Evolutionary conservation across 2,113 vertebrate genomes (phyloP), one percentile per base, ranked within the genome.

Genomic region (Verasper variegatus): DNA sequence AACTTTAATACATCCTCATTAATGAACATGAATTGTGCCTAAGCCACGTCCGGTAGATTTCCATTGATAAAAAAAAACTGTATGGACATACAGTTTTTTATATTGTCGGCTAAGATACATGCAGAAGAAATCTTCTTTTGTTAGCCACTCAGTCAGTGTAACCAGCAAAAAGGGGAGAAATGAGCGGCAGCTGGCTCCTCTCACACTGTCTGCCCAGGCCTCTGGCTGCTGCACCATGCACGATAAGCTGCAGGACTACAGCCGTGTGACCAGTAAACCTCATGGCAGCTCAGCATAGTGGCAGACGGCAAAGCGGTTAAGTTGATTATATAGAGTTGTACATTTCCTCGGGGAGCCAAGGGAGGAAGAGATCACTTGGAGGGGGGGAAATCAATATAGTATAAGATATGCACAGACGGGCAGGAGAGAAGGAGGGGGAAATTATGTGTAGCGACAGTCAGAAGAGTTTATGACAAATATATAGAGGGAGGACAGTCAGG

Each of bases 281-380:
- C 78, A 77, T 64, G 79, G 80, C 87, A 71, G 81, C 68, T 79
- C 37, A 15, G 52, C 69, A 0, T 5, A 14, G 75, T 51, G 87
- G 84, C 87, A 86, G 88, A 88, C 76, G 76, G 82, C 76, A 74
- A 68, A 85, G 80, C 58, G 31, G 45, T 84, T 91, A 88, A 83
- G 76, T 86, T 88, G 84, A 91, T 92, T 91, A 88, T 79, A 83
- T 82, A 67, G 85, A 89, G 85, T 81, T 83, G 80, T 75, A 68
- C 80, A 68, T 88, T 88, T 84, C 83, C 82, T 85, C 18, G 0
- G 64, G 73, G 77, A 84, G 67, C 60, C 26, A 13, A 74, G 67
- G 20, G 74, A 83, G 62, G 35, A 52, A 57, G 76, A 62, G 74
- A 80, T 68, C 68, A 76, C 64, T 74, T 35, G 68, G 59, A 47